Conservation (phyloP, 2,888 invertebrate species). For the Mythimna ferrago region DNA sequence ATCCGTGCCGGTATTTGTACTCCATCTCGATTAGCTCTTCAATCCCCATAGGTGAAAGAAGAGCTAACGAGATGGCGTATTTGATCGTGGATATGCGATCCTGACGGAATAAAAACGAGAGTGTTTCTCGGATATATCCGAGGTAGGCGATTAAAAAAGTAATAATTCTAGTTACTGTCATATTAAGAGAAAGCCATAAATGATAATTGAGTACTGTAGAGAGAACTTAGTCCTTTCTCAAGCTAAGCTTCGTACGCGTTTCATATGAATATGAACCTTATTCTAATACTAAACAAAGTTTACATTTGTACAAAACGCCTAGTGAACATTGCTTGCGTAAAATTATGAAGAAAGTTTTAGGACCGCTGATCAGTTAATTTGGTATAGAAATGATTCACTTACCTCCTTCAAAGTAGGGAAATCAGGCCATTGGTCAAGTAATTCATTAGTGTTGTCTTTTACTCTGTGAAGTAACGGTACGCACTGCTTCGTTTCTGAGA, state of each 20-base stretch:
- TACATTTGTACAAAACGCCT: not conserved
- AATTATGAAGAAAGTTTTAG: too few relatives aligned
- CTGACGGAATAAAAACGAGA: too few relatives aligned
- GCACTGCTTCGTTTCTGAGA: constrained; percentile 94
- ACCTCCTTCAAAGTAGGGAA: constrained; percentile 96
- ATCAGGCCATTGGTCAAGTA: constrained; percentile 96
- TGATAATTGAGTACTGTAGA: too few relatives aligned
- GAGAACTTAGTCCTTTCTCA: not conserved
- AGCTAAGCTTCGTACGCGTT: not conserved
- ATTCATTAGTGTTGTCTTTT: constrained; percentile 90
- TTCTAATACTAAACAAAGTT: not conserved
- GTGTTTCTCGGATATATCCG: too few relatives aligned
- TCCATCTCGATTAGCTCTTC: too few relatives aligned
- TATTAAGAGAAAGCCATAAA: too few relatives aligned
- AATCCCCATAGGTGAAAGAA: too few relatives aligned
- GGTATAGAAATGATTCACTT: not conserved
- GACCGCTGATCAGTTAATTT: not conserved
- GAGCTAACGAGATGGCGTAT: too few relatives aligned
- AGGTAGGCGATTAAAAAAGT: too few relatives aligned
- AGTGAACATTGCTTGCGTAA: not conserved
- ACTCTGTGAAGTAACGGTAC: constrained; percentile 93
- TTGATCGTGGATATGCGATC: too few relatives aligned
- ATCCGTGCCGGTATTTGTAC: too few relatives aligned
- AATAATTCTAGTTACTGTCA: too few relatives aligned
- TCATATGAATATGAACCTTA: not conserved